Evolutionary conservation across 2,888 invertebrate genomes (phyloP).

Genomic region (Nephrotoma appendiculata): DNA sequence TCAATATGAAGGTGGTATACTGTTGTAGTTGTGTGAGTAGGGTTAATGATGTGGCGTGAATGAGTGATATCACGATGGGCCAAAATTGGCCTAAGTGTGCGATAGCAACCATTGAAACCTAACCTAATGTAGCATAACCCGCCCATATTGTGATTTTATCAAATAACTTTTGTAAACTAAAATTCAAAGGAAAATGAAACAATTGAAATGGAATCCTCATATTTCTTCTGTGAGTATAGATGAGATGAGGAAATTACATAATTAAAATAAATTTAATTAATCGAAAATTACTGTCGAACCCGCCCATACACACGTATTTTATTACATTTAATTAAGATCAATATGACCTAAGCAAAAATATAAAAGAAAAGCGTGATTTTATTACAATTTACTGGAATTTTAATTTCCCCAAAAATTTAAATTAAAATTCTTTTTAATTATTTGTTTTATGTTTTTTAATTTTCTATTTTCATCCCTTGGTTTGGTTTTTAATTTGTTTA

Average conservation of each 20-base stretch:
- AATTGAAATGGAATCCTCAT: too few relatives aligned
- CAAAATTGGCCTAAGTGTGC: too few relatives aligned
- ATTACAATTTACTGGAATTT: not conserved
- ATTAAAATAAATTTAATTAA: not conserved
- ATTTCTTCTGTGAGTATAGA: too few relatives aligned
- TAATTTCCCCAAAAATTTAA: not conserved
- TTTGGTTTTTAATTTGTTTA: constrained; percentile 1
- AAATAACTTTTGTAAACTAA: too few relatives aligned
- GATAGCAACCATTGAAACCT: too few relatives aligned
- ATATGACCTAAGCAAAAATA: not conserved
- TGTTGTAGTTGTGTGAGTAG: too few relatives aligned
- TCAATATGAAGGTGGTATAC: too few relatives aligned
- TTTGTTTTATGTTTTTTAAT: constrained; percentile 1
- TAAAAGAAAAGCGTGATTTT: not conserved
- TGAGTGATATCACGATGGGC: too few relatives aligned
- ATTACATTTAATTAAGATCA: not conserved
- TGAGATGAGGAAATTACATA: not conserved
- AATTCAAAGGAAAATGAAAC: too few relatives aligned
- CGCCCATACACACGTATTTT: not conserved
- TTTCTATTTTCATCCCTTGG: not conserved
- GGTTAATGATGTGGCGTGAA: too few relatives aligned
- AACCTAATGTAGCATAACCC: too few relatives aligned
- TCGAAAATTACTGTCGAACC: not conserved
- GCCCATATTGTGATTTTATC: too few relatives aligned
- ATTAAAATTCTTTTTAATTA: not conserved